Evolutionary conservation across 2,888 invertebrate species (phyloP).

Genomic region (Ophion costatus): DNA sequence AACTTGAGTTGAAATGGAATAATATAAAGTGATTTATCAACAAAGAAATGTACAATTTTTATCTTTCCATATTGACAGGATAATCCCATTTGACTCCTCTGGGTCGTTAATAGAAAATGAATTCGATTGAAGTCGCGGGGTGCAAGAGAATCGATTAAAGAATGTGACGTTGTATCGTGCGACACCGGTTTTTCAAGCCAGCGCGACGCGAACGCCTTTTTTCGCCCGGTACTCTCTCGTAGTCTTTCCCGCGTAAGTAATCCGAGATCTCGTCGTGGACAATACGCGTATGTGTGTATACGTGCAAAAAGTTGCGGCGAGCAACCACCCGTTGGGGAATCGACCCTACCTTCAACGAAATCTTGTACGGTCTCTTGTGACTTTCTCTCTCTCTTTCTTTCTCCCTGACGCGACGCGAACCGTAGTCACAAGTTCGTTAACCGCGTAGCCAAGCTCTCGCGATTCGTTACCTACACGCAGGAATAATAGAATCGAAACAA

Average conservation of each 20-base stretch:
- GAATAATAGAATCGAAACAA: slow-evolving; percentile 4
- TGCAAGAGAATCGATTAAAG: slow-evolving; percentile 21
- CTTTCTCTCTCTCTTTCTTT: background rate
- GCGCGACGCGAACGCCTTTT: slow-evolving; percentile 39
- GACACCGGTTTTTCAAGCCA: slow-evolving; percentile 51
- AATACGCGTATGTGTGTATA: slow-evolving; percentile 1
- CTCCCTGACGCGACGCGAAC: slow-evolving; percentile 12
- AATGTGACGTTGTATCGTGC: slow-evolving; percentile 9
- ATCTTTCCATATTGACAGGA: background rate
- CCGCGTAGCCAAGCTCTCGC: slow-evolving; percentile 37
- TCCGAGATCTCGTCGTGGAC: slow-evolving; percentile 71
- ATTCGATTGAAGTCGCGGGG: background rate
- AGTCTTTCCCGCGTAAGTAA: slow-evolving; percentile 71
- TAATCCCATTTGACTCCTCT: background rate
- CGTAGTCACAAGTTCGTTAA: slow-evolving; percentile 62
- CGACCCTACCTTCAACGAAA: slow-evolving; percentile 76
- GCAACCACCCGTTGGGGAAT: slow-evolving; percentile 75
- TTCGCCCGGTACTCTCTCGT: slow-evolving; percentile 42
- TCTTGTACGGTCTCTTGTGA: slow-evolving; percentile 79
- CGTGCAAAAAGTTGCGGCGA: slow-evolving; percentile 70
- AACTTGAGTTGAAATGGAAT: no score
- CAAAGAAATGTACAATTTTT: background rate
- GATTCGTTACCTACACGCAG: background rate
- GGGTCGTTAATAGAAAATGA: background rate
- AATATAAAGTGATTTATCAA: background rate